Evolutionary conservation across 2,888 invertebrate species (phyloP).

Genomic region (Patella caerulea): DNA sequence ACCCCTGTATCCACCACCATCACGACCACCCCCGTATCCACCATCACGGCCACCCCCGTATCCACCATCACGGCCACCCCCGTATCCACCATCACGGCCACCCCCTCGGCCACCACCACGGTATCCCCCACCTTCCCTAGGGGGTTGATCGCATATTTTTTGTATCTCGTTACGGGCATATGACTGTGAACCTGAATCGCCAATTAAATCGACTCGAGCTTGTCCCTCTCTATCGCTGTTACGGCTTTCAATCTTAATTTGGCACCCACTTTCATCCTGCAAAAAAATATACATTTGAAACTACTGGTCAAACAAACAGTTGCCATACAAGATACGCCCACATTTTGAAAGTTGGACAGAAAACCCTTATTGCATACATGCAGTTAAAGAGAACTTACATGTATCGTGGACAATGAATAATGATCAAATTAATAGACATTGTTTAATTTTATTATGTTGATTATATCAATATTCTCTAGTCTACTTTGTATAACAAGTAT

Average conservation of each 20-base stretch:
- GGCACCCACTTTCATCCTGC: conserved; percentile 1
- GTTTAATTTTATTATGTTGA: too few species aligned
- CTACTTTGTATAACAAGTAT: too few species aligned
- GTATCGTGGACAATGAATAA: too few species aligned
- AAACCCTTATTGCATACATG: too few species aligned
- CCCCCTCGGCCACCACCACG: neutral
- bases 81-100: neutral
- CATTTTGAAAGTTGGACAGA: too few species aligned
- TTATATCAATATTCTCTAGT: too few species aligned
- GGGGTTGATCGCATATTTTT: neutral
- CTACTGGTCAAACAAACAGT: too few species aligned
- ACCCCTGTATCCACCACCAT: neutral
- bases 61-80: neutral
- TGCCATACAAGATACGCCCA: too few species aligned
- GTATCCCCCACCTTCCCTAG: neutral
- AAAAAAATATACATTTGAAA: too few species aligned
- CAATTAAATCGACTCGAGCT: neutral
- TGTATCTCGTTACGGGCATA: neutral
- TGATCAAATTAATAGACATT: too few species aligned
- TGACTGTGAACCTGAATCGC: neutral
- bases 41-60: neutral
- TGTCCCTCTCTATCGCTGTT: neutral
- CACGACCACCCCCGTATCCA: neutral
- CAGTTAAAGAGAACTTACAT: too few species aligned
- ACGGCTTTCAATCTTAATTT: neutral